Evolutionary conservation across 2,888 invertebrate genomes (phyloP).

Genomic region (Acanthococcus lagerstroemiae): DNA sequence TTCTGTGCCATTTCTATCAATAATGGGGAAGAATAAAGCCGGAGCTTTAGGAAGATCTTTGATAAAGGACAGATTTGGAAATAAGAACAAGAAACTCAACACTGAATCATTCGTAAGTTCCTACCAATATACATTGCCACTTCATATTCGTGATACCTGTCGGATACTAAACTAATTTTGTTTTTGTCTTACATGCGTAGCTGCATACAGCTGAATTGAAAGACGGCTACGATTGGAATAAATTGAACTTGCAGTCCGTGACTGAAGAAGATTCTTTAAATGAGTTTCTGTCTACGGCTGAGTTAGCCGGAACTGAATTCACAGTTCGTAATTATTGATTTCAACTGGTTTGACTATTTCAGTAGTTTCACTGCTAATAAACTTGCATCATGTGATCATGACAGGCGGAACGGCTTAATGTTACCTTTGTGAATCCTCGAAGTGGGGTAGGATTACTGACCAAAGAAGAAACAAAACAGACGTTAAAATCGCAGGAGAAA

Average conservation of each 20-base stretch:
- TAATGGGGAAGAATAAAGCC: slow-evolving; percentile 67
- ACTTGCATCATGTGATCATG: too few relatives aligned
- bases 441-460: slow-evolving; percentile 52
- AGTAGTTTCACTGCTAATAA: too few relatives aligned
- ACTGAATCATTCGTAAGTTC: slow-evolving; percentile 61
- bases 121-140: neutral
- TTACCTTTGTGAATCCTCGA: slow-evolving; percentile 59
- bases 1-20: too few relatives aligned
- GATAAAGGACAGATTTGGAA: slow-evolving; percentile 64
- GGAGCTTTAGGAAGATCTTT: slow-evolving; percentile 54
- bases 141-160: neutral
- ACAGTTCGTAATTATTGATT: slow-evolving; percentile 42
- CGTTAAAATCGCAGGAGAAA: slow-evolving; percentile 48
- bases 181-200: slow-evolving; percentile 40
- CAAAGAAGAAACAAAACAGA: slow-evolving; percentile 48
- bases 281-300: slow-evolving; percentile 90
- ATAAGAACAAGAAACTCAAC: slow-evolving; percentile 52
- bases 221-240: slow-evolving; percentile 85
- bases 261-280: slow-evolving; percentile 94
- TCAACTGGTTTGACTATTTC: too few relatives aligned
- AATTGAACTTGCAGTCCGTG: slow-evolving; percentile 79
- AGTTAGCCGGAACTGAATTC: slow-evolving; percentile 89
- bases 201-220: slow-evolving; percentile 77
- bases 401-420: slow-evolving; percentile 74
- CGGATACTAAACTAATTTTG: neutral